These are phyloP conservation scores for Plestiodon gilberti DNA, from an alignment of 2,113 vertebrate species.

Conservation along the genomic window DNA sequence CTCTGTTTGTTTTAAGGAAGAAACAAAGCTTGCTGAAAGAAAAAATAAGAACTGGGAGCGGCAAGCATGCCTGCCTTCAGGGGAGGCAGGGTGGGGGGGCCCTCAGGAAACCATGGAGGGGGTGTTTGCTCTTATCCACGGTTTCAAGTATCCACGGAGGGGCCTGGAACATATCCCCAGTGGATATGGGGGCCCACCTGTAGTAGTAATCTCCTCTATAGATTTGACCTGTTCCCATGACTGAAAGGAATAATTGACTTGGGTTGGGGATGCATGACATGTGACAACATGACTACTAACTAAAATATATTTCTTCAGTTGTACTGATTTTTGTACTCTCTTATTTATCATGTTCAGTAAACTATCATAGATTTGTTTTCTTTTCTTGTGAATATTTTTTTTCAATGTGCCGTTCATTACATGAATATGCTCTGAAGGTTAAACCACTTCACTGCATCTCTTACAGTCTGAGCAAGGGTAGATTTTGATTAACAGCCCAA, in stretches of 20 bases:
- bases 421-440: slow-evolving; percentile 62
- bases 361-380: slow-evolving; percentile 24
- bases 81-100: too few relatives aligned
- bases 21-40: too few relatives aligned
- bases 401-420: slow-evolving; percentile 55
- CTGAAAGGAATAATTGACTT: not conserved
- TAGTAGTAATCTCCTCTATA: too few relatives aligned
- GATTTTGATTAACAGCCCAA: slow-evolving; percentile 66
- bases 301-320: slow-evolving; percentile 11
- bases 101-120: too few relatives aligned
- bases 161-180: too few relatives aligned
- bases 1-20: too few relatives aligned
- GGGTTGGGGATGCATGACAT: not conserved
- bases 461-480: slow-evolving; percentile 50
- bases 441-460: slow-evolving; percentile 55
- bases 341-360: slow-evolving; percentile 52
- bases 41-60: too few relatives aligned
- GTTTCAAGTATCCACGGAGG: too few relatives aligned
- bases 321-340: not conserved
- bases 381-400: slow-evolving; percentile 47
- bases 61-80: too few relatives aligned
- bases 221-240: not conserved
- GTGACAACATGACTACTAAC: not conserved
- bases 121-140: too few relatives aligned
- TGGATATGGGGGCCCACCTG: too few relatives aligned